Percentiles rank a stretch among this genome's conserved stretches.
Evolutionary conservation across 2,888 invertebrate species (phyloP).

Genomic region (Drosophila crucigera): DNA sequence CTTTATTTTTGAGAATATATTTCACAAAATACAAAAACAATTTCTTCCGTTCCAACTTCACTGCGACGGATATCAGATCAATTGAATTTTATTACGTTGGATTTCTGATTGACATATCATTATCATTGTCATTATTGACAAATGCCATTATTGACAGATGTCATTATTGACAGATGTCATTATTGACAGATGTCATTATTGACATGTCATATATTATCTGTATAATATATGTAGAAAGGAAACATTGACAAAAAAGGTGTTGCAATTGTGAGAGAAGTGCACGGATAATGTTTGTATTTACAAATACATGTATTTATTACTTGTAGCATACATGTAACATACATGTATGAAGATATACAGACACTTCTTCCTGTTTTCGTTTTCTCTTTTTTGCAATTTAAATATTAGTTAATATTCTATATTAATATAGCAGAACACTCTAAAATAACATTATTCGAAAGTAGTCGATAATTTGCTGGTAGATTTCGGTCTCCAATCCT

Average conservation of each 20-base stretch:
- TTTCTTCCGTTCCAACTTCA: too few relatives aligned
- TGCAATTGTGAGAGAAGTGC: background rate
- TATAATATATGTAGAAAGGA: background rate
- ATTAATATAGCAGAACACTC: too few relatives aligned
- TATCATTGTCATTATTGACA: too few relatives aligned
- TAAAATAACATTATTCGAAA: constrained; percentile 77
- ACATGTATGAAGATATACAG: too few relatives aligned
- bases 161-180: too few relatives aligned
- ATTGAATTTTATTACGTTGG: too few relatives aligned
- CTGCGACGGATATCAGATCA: too few relatives aligned
- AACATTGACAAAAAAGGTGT: background rate
- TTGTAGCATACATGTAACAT: background rate
- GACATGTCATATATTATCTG: too few relatives aligned
- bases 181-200: too few relatives aligned
- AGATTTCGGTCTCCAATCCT: constrained; percentile 62
- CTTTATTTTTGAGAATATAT: background rate
- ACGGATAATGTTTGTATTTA: background rate
- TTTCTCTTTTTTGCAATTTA: background rate
- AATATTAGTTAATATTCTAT: background rate
- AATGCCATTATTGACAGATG: too few relatives aligned
- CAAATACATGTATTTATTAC: background rate
- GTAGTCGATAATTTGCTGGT: constrained; percentile 67
- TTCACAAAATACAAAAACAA: background rate
- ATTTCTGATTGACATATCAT: too few relatives aligned
- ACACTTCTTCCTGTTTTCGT: too few relatives aligned